Evolutionary conservation across 2,888 invertebrate species (phyloP).

Genomic region (Sylvicola fuscatus): DNA sequence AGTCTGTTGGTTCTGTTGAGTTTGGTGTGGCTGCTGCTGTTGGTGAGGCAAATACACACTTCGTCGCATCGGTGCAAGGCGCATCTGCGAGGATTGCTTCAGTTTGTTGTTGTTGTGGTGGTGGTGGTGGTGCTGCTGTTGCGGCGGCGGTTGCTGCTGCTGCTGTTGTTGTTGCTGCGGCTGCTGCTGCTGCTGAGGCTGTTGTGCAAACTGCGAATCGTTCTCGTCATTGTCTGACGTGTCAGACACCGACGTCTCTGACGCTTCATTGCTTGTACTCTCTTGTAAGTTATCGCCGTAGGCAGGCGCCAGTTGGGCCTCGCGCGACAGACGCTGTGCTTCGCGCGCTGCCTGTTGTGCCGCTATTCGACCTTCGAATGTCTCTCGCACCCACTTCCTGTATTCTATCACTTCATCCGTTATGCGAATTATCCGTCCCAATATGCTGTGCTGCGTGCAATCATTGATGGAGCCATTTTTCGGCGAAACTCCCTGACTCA

Average conservation of each 20-base stretch:
- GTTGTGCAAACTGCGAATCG: background rate
- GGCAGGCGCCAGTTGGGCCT: background rate
- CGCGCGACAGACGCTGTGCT: background rate
- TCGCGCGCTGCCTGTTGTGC: background rate
- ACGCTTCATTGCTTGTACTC: slow-evolving; percentile 3
- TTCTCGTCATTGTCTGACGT: slow-evolving; percentile 4
- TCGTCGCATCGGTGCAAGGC: too few species aligned
- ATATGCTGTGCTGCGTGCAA: slow-evolving; percentile 37
- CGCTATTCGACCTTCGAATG: too few species aligned
- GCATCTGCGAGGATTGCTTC: too few species aligned
- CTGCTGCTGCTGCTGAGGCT: too few species aligned
- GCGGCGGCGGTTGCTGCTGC: too few species aligned
- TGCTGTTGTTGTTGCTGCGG: too few species aligned
- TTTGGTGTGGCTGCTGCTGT: too few species aligned
- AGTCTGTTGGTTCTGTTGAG: too few species aligned
- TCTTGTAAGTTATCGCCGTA: background rate
- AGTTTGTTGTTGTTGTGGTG: too few species aligned
- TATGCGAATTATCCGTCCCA: slow-evolving; percentile 80
- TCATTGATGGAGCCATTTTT: slow-evolving; percentile 30
- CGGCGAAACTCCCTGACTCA: slow-evolving; percentile 51
- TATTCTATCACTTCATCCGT: slow-evolving; percentile 75
- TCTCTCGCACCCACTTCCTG: slow-evolving; percentile 22
- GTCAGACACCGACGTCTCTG: slow-evolving; percentile 4
- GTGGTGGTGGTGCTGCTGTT: too few species aligned
- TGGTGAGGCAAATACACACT: too few species aligned